Percentiles rank a stretch among this genome's conserved stretches.
These are phyloP conservation scores for Protomyctophum bolini DNA, from an alignment of 2,113 vertebrate species.

Conservation along the genomic window DNA sequence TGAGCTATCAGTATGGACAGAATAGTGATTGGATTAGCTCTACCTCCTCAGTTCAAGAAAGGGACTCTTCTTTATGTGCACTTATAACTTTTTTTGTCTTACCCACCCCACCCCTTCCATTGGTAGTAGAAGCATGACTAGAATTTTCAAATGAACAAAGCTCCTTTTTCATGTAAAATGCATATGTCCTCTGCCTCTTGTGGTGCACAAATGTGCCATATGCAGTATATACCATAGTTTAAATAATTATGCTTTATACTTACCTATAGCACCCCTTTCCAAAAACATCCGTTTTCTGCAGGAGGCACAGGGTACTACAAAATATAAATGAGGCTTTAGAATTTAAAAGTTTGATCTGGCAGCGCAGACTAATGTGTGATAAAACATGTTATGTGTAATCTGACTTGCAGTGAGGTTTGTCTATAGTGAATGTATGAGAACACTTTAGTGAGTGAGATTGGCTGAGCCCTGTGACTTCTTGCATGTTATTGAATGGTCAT, in stretches of 20 bases:
- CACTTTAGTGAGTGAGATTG: conserved; percentile 32
- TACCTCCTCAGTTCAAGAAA: conserved; percentile 74
- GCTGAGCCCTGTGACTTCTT: conserved; percentile 62
- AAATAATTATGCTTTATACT: conserved; percentile 10
- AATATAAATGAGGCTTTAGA: no score
- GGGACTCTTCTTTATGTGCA: conserved; percentile 73
- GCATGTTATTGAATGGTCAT: conserved; percentile 61
- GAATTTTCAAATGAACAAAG: conserved; percentile 55
- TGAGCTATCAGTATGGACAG: conserved; percentile 44
- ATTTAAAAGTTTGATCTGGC: no score
- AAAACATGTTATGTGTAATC: no score
- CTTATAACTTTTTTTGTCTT: conserved; percentile 41
- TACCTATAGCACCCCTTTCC: no score
- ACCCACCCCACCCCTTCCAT: conserved; percentile 41
- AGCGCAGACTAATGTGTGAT: no score
- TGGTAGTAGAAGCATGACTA: conserved; percentile 64
- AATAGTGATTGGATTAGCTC: conserved; percentile 59
- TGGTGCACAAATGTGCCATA: conserved; percentile 55
- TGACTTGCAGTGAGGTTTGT: conserved; percentile 28
- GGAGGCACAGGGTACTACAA: no score
- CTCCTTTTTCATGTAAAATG: conserved; percentile 40
- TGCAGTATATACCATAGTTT: conserved; percentile 57
- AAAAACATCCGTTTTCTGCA: no score
- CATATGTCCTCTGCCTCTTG: conserved; percentile 53
- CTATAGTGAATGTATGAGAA: conserved; percentile 38